These are phyloP conservation scores for Phylloscopus trochilus DNA, from an alignment of 2,113 vertebrate genomes.

Conservation along the genomic window DNA sequence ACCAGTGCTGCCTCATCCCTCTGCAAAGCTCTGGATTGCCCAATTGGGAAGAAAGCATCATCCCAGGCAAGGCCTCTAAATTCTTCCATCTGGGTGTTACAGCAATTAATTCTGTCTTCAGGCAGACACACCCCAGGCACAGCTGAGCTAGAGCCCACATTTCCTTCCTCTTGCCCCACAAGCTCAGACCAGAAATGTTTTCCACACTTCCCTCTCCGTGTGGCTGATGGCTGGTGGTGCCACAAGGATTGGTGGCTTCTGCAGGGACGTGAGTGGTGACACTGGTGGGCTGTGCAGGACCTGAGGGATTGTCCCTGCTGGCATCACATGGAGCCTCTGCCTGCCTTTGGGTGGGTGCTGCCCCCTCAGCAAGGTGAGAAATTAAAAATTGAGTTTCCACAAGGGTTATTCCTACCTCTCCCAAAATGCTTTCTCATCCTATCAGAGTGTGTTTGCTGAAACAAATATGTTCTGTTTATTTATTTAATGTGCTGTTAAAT, in stretches of 20 bases:
- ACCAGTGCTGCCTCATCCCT: neutral
- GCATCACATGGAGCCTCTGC: neutral
- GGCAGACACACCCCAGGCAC: neutral
- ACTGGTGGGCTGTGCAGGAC: rapidly evolving
- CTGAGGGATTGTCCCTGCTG: neutral
- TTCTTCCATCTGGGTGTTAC: neutral
- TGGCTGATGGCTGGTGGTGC: neutral
- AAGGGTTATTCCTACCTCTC: neutral
- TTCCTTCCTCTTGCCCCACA: neutral
- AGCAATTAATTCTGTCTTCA: neutral
- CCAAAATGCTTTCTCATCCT: neutral
- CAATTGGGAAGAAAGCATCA: neutral
- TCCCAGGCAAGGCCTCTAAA: neutral
- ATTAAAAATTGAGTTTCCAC: neutral
- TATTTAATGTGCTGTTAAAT: conserved; percentile 64
- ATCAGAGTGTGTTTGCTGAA: neutral
- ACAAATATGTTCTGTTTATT: conserved; percentile 49
- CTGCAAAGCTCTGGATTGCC: neutral
- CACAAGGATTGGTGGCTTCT: rapidly evolving
- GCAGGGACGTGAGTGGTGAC: neutral
- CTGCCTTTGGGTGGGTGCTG: neutral
- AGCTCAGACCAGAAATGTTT: neutral
- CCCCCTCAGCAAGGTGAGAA: neutral
- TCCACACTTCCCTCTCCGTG: rapidly evolving
- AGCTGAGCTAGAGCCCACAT: neutral